Base-by-base conservation (phyloP, 2,113 vertebrate genomes). In the Steatornis caripensis region DNA sequence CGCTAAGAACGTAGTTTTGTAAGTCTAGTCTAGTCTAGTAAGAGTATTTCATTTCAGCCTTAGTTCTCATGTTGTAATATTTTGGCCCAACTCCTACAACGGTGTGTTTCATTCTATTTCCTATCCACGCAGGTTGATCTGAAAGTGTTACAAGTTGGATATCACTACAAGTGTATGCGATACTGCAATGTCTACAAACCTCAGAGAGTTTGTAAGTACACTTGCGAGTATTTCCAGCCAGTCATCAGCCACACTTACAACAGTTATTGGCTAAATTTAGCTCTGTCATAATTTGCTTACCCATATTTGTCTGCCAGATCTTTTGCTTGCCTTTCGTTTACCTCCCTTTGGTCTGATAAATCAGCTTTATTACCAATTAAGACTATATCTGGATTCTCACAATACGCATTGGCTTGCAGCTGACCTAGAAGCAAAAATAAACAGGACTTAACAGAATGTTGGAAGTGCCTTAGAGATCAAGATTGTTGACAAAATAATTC, bases 361-460 rank as follows among this genome's bases (percentile, higher is more conserved):
- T 99, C 99, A 2, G 99, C 99, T 95, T 99, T 99, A 97, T 99
- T 99, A 58, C 99, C 99, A 32, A 99, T 98, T 97, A 99, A 97
- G 92, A 99, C 99, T 21, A 99, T 99, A 74, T 99, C 99, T 55
- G 99, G 99, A 95, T 98, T 99, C 98, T 99, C 99, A 96, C 99
- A 99, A 95, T 99, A 99, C 3, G 99, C 99, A 34, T 99, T 99
- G 66, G 99, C 99, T 98, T 99, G 99, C 27, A 99, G 98, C 95
- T 99, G 99, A 92, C 99, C 98, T 98, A 93, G 92, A 91, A 95
- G 81, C 60, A 65, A 86, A 95, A 95, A 60, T 7, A 86, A 94
- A 90, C 5, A 48, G 53, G 21, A 39, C 16, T 60, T 71, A 34
- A 60, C n/a, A 69, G 43, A 46, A 36, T 2, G 36, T 1, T 78